Evolutionary conservation across 1,140 invertebrate species (phyloP).

Genomic region (Drosophila nigrodunni): DNA sequence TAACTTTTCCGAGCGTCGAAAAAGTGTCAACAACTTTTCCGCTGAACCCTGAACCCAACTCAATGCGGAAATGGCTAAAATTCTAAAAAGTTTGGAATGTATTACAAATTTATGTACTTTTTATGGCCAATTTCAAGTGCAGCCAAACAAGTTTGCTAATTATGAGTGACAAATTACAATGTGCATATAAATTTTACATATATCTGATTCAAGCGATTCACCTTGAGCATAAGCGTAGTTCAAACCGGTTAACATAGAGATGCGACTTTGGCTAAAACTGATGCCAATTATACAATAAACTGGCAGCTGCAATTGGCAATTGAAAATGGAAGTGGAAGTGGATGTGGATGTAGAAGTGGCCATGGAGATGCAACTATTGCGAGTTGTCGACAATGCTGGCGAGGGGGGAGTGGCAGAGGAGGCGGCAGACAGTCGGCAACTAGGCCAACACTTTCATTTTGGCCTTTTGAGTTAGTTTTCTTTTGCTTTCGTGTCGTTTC

Average conservation of each 20-base stretch:
- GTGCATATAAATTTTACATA: slow-evolving; percentile 27
- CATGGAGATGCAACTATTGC: too few species aligned
- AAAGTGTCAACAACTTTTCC: slow-evolving; percentile 12
- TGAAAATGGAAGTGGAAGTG: slow-evolving; percentile 23
- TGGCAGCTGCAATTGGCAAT: slow-evolving; percentile 9
- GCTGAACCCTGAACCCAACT: slow-evolving; percentile 41
- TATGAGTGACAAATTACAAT: slow-evolving; percentile 55
- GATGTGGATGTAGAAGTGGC: slow-evolving; percentile 1
- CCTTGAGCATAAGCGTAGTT: slow-evolving; percentile 44
- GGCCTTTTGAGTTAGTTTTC: slow-evolving; percentile 25
- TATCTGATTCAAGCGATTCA: slow-evolving; percentile 12
- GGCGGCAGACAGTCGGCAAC: slow-evolving; percentile 5
- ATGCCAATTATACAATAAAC: slow-evolving; percentile 48
- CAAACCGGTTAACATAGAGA: slow-evolving; percentile 45
- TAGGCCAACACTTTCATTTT: slow-evolving; percentile 46
- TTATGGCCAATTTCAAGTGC: slow-evolving; percentile 50
- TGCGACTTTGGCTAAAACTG: slow-evolving; percentile 33
- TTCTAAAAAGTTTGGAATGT: background rate
- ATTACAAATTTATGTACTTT: slow-evolving; percentile 47
- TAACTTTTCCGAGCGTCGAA: slow-evolving; percentile 40
- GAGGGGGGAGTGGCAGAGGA: background rate
- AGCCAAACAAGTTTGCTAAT: slow-evolving; percentile 67
- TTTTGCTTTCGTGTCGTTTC: slow-evolving; percentile 12
- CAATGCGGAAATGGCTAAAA: slow-evolving; percentile 28
- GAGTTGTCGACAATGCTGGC: background rate